Base-by-base conservation (phyloP, 2,888 invertebrate genomes). In the Hirtodrosophila histrioides region DNA sequence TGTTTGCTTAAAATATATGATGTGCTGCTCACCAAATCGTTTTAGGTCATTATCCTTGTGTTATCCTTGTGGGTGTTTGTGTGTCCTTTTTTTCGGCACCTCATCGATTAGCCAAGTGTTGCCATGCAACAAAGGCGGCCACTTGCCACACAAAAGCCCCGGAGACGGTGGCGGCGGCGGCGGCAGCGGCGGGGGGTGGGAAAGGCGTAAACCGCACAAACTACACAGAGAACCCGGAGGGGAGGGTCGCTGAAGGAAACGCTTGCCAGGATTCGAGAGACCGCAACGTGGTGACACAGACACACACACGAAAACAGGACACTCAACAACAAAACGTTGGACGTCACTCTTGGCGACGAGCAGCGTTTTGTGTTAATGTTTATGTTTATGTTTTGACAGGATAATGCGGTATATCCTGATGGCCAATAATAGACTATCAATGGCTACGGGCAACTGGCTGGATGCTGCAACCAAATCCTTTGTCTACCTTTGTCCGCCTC, bases 31-130 rank as follows among this genome's bases (percentile, higher is more conserved):
- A 78, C 8, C 71, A 55, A 58, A 66, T 56, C 51, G 61, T 62
- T 64, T 74, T 80, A 55, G 81, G 86, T 82, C 81, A 88, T 78
- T 83, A 86, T 83, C 82, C 78, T 88, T 80, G 74, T 78, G 73
- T 88, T 89, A 89, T 89, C 86, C 89, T 86, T 79, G 63, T 55
- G 33, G 53, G 51, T 44, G 45, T 68, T 55, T 49, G 41, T 79
- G 23, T 66, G 60, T 65, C 37, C 58, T 49, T 58, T 77, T 76
- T 64, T 86, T 81, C 68, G 81, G 88, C 88, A 74, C 82, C 78
- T 87, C 89, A 86, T 88, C 85, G 88, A 88, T 85, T 85, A 88
- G 88, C 85, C 88, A 88, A 83, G 86, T 88, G 89, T 88, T 88
- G 88, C 89, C 84, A 88, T 89, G 79, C 78, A 79, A 77, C 71